Evolutionary conservation across 2,888 invertebrate species (phyloP).

Genomic region (Crepidodera aurea): DNA sequence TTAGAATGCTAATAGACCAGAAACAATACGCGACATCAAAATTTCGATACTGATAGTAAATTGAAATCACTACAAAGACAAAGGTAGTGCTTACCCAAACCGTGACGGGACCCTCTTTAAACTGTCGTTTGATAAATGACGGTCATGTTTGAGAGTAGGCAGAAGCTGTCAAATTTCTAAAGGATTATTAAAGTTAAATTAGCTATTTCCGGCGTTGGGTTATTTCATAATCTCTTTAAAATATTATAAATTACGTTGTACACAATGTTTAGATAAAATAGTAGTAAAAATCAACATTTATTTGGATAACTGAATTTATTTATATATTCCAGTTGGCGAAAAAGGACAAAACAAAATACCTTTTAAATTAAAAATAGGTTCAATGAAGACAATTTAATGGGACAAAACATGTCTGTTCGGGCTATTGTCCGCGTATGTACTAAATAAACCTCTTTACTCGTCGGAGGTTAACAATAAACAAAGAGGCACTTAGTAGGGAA

Average conservation of each 20-base stretch:
- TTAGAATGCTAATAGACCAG: too few species aligned
- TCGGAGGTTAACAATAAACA: background rate
- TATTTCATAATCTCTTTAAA: too few species aligned
- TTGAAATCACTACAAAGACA: background rate
- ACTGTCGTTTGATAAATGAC: background rate
- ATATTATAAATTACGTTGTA: too few species aligned
- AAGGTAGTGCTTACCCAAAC: background rate
- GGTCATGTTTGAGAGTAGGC: background rate
- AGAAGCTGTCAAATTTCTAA: too few species aligned
- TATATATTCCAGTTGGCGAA: too few species aligned
- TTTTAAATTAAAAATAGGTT: constrained; percentile 4
- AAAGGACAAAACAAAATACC: background rate
- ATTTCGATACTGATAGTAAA: too few species aligned
- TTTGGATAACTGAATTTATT: too few species aligned
- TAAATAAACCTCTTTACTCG: constrained; percentile 5
- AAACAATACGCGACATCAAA: too few species aligned
- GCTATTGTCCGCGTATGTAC: constrained; percentile 17
- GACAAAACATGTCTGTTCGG: constrained; percentile 4
- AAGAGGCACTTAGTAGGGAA: constrained; percentile 11
- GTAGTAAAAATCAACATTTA: too few species aligned
- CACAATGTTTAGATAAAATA: too few species aligned
- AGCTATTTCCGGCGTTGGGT: too few species aligned
- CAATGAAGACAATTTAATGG: constrained; percentile 12
- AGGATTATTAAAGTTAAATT: too few species aligned
- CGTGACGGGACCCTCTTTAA: background rate